Base-by-base conservation (phyloP, 2,797 vertebrate genomes). In the Erpetoichthys calabaricus region DNA sequence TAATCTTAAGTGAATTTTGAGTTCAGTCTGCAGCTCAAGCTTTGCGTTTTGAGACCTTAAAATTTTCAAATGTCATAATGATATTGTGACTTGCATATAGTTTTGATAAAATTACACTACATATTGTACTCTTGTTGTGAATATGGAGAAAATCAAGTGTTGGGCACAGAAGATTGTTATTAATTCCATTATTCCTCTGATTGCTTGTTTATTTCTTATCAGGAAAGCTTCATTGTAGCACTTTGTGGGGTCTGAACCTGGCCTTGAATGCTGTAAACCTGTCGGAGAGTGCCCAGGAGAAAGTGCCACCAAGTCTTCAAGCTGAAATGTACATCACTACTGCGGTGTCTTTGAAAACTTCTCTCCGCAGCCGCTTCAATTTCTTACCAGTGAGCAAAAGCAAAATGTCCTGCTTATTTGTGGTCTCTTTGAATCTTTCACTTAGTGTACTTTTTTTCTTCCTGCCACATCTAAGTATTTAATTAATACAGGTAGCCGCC, bases 181-280 rank as follows among this genome's bases (percentile, higher is more conserved):
- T 44, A 41, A 25, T 47, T 61, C 5, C 50, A 9, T 51, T n/a
- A 5, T 25, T 25, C 25, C 25, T 25, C n/a, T 50, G 47, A 7
- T 50, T 50, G n/a, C 47, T 50, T n/a, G 7, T n/a, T 57, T 47
- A 6, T 4, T 53, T n/a, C 6, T 59, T 53, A 41, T 4, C 61
- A 98, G 94, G 93, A 60, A 97, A 97, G 71, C 77, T 97, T 67
- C 85, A 88, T 57, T 88, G 82, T 53, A 90, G 89, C 42, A 76
- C 84, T 56, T 79, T 89, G 62, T 95, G 92, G 0, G 87, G 89
- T 7, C 68, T 97, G 51, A 92, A 92, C 66, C 82, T 98, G 75
- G 92, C 93, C 25, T 67, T 99, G 59, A 97, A 88, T 1, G 92
- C 93, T 0, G 89, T 97, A 62, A 99, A 97, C 75, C 87, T 98